These are phyloP conservation scores for Nineta flava DNA, from an alignment of 2,888 invertebrate species.

Conservation along the genomic window DNA sequence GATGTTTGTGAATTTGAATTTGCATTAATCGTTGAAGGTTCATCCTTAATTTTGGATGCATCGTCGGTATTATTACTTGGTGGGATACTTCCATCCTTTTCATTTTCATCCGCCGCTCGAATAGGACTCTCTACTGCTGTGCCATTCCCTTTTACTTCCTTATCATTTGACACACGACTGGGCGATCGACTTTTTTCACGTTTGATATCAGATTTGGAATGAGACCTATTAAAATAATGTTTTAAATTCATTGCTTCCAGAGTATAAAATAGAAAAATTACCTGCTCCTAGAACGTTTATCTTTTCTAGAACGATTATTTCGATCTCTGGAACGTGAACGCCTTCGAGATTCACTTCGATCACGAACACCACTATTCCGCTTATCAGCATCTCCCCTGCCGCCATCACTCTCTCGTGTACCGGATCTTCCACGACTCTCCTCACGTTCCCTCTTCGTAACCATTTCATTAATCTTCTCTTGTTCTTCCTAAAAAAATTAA, in stretches of 20 bases:
- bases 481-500: conserved; percentile 43
- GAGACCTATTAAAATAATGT: conserved; percentile 10
- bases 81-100: conserved; percentile 22
- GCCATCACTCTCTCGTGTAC: conserved; percentile 11
- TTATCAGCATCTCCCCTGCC: conserved; percentile 2
- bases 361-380: conserved; percentile 13
- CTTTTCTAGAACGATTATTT: conserved; percentile 15
- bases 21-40: conserved; percentile 24
- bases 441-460: conserved; percentile 14
- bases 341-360: conserved; percentile 17
- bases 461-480: conserved; percentile 44
- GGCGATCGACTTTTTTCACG: conserved; percentile 10
- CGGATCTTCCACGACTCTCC: conserved; percentile 6
- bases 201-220: conserved; percentile 17
- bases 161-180: background rate
- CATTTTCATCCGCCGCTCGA: conserved; percentile 14
- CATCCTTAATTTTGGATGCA: conserved; percentile 22
- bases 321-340: conserved; percentile 14
- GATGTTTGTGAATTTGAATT: conserved; percentile 23
- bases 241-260: no score
- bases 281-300: conserved; percentile 13
- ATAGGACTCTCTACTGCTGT: background rate
- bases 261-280: background rate
- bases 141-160: conserved; percentile 4
- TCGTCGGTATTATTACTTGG: conserved; percentile 19